Evolutionary conservation across 2,113 vertebrate species (phyloP), one percentile per base, ranked within the genome.

Genomic region (Amia ocellicauda): DNA sequence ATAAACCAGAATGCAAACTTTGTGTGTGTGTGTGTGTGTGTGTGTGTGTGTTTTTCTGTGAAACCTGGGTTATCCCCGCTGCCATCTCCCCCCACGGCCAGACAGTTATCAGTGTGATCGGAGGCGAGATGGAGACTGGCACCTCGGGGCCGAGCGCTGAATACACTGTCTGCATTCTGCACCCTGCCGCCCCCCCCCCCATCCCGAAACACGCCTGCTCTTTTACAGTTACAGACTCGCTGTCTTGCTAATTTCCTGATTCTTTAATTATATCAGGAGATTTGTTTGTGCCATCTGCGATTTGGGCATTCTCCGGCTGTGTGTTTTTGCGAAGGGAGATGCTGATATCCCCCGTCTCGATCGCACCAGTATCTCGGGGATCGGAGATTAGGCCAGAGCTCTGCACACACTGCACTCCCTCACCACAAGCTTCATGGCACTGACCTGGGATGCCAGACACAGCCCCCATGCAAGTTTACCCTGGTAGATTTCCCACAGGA

Each of bases 241-340:
- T 58, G 75, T 68, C 78, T 74, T 80, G 73, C 76, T 79, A 74
- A 80, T 82, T 85, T 84, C 80, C 80, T 80, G 77, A 79, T 73
- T 77, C 67, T 68, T 70, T 85, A 78, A 83, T 84, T 85, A 72
- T 80, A 73, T 81, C 68, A 78, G 75, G 68, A 80, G 78, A 75
- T 78, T n/a, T 82, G 75, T 82, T 83, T 79, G 76, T 76, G 62
- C 66, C 73, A 70, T 78, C 77, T 63, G 74, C 78, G 71, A 78
- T 78, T 58, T 74, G 66, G 70, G 78, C 73, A 77, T 81, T 85
- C 78, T 82, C 74, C 76, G 69, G 72, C 71, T 73, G 57, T 78
- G 71, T 78, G 74, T 76, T 71, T 80, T 69, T 80, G 65, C 71
- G 83, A 85, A 84, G 67, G 78, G 71, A 57, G 63, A 45, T 55